A percentile compares a stretch with the other conserved stretches of the same genome.
phyloP scores from a whole-genome alignment of 2,113 vertebrate species.

The Passer montanus region DNA sequence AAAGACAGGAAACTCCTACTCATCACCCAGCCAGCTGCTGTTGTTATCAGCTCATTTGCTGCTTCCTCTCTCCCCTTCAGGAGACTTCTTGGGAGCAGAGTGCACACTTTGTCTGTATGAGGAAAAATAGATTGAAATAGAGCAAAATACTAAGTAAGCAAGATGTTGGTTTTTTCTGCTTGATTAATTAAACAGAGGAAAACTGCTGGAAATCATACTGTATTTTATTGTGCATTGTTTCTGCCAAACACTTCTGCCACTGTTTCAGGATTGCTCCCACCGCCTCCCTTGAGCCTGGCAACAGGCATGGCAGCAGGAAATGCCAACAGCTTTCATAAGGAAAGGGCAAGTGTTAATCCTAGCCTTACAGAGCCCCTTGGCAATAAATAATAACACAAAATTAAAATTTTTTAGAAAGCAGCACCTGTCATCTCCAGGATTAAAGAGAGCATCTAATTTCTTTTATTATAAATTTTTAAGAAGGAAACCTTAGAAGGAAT shows the following conservation, averaged over 20 bases:
- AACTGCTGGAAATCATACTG: neutral
- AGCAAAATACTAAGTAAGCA: neutral
- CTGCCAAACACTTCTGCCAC: neutral
- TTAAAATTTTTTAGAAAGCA: fast-evolving
- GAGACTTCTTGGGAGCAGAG: neutral
- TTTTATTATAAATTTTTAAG: neutral
- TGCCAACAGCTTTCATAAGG: neutral
- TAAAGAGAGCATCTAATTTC: neutral
- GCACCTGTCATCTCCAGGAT: neutral
- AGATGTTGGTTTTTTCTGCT: neutral
- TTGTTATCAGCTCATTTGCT: slow-evolving; percentile 1
- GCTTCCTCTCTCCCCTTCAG: slow-evolving; percentile 6
- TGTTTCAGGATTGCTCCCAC: neutral
- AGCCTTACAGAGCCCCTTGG: neutral
- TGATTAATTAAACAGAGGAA: neutral
- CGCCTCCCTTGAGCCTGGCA: neutral
- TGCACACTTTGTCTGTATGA: neutral
- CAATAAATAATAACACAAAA: neutral
- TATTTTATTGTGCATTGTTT: neutral
- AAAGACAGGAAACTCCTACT: slow-evolving; percentile 36
- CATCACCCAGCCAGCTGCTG: slow-evolving; percentile 28
- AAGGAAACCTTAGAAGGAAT: neutral
- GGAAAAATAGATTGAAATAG: neutral
- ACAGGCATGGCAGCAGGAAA: neutral
- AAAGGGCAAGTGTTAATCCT: neutral